Conservation (phyloP, 1,140 invertebrate genomes). For the Zaprionus inermis region DNA sequence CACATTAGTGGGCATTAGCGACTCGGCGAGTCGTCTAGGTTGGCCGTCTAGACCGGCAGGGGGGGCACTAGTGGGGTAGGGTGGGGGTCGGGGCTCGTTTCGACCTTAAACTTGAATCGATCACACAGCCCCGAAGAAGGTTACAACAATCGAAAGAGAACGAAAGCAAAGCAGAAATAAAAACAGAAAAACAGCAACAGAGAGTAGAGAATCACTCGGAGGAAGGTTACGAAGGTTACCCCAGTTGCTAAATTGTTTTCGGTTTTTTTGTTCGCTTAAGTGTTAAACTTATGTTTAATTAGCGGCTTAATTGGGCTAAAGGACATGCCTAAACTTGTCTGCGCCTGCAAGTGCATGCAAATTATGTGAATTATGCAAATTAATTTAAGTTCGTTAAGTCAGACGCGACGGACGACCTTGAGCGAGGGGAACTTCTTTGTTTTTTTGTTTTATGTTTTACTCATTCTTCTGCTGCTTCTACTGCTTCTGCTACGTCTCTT, state of each 20-base stretch:
- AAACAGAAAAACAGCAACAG: constrained; percentile 17
- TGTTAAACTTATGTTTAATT: constrained; percentile 42
- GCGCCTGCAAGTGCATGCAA: neutral
- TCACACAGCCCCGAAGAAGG: constrained; percentile 48
- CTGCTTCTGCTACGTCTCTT: neutral
- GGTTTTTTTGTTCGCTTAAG: constrained; percentile 18
- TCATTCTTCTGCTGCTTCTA: neutral
- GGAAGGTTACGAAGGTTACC: constrained; percentile 58
- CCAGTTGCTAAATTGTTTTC: constrained; percentile 50
- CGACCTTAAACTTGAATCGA: constrained; percentile 79
- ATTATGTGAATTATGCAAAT: constrained; percentile 20
- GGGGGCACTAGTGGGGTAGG: neutral
- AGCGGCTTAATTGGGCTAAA: constrained; percentile 15
- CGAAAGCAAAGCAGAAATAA: constrained; percentile 28
- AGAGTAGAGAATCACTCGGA: constrained; percentile 42
- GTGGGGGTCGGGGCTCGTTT: neutral
- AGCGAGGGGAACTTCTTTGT: constrained; percentile 1
- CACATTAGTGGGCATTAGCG: constrained; percentile 67
- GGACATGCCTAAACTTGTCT: neutral
- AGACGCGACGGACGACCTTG: constrained; percentile 18
- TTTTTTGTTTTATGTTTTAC: neutral
- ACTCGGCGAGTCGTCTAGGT: constrained; percentile 48
- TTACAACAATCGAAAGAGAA: constrained; percentile 38
- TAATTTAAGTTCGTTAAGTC: neutral
- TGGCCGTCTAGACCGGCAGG: constrained; percentile 31